phyloP scores from a whole-genome alignment of 2,888 invertebrate species.

The Lottia scabra region DNA sequence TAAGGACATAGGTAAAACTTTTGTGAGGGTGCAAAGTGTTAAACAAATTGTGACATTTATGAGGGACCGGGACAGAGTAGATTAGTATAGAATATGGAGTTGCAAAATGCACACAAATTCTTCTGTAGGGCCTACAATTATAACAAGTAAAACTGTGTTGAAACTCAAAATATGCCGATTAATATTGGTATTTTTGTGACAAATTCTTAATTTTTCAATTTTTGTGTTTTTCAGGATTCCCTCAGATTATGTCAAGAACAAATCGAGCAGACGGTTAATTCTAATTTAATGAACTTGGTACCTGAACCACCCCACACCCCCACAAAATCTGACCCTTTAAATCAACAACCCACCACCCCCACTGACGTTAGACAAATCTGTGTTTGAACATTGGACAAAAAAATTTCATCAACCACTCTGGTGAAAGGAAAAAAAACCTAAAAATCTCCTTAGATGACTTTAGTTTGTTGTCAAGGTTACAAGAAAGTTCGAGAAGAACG shows the following conservation, averaged over 20 bases:
- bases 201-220: too few species aligned
- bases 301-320: slow-evolving; percentile 30
- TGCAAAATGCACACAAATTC: too few species aligned
- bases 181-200: too few species aligned
- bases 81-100: too few species aligned
- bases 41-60: too few species aligned
- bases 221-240: slow-evolving; percentile 54
- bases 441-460: not conserved
- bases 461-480: not conserved
- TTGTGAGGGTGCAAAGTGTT: too few species aligned
- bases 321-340: slow-evolving; percentile 35
- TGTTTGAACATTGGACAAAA: slow-evolving; percentile 68
- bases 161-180: too few species aligned
- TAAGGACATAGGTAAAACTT: too few species aligned
- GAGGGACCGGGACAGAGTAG: too few species aligned
- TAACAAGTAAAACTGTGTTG: too few species aligned
- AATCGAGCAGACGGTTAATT: slow-evolving; percentile 62
- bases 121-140: too few species aligned
- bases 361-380: slow-evolving; percentile 88
- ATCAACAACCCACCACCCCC: slow-evolving; percentile 78
- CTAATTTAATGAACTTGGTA: slow-evolving; percentile 51
- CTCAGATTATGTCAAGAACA: slow-evolving; percentile 66
- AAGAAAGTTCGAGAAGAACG: not conserved
- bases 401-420: too few species aligned
- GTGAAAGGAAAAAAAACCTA: not conserved